These are phyloP conservation scores for Fissipunctia ypsillon DNA, from an alignment of 2,888 invertebrate species.

Conservation along the genomic window DNA sequence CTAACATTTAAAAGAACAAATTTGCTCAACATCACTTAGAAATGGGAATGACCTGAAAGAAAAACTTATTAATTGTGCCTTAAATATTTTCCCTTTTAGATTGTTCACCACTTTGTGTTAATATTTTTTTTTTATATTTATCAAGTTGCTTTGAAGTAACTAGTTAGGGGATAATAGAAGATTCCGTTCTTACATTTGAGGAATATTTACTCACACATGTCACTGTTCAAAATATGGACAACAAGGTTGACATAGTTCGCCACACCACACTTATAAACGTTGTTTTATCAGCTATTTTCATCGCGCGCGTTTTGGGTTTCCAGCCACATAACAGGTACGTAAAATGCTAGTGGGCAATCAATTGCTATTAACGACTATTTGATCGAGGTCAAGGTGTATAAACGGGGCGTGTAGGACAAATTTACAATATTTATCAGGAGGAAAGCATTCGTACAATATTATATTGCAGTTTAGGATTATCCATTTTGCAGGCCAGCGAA, in stretches of 20 bases:
- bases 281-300: constrained; percentile 45
- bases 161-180: constrained; percentile 36
- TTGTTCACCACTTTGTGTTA: constrained; percentile 54
- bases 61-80: neutral
- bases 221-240: constrained; percentile 13
- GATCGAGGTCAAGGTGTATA: constrained; percentile 13
- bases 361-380: constrained; percentile 7
- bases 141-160: constrained; percentile 24
- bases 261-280: constrained; percentile 35
- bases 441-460: constrained; percentile 9
- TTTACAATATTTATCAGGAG: constrained; percentile 6
- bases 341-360: constrained; percentile 33
- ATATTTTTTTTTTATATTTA: constrained; percentile 25
- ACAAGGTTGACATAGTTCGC: constrained; percentile 11
- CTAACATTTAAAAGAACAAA: neutral
- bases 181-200: constrained; percentile 9
- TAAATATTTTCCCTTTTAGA: constrained; percentile 11
- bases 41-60: constrained; percentile 29
- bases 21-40: neutral
- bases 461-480: neutral
- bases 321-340: constrained; percentile 59
- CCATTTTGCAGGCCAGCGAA: neutral
- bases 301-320: constrained; percentile 44
- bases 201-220: constrained; percentile 15
- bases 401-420: constrained; percentile 9